Evolutionary conservation across 1,140 invertebrate species (phyloP), one percentile per base, ranked within the genome.

Genomic region (Leptinotarsa lineolata): DNA sequence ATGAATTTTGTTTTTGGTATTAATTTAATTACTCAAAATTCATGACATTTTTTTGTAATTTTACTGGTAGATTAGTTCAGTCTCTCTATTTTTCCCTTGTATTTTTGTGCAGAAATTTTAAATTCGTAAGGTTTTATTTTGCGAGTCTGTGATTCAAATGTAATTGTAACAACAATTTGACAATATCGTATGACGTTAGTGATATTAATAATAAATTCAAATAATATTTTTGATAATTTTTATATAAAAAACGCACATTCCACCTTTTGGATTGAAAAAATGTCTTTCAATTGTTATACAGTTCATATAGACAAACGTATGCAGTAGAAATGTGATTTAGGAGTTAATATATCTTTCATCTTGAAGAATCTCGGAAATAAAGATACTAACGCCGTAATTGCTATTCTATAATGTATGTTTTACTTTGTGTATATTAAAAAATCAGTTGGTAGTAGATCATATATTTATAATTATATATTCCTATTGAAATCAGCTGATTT

Each of bases 401-500:
- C 61, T 63, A 13, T 63, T 63, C 61, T 63, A 15, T 16, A 24
- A 54, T 24, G 6, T 61, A 72, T 45, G 61, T 72, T 74, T 46
- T 46, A 72, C 13, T 66, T 66, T 71, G 69, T 71, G 69, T 71
- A 75, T 68, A 69, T 72, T 66, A n/a, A 46, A 54, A 76, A 74
- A 60, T 65, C 68, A 76, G 74, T 72, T 73, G 61, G 54, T 65
- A 54, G 30, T 24, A 54, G 45, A 30, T 54, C 48, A 18, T 73
- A 54, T 76, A 65, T 72, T 73, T 74, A 70, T 67, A 72, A 72
- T 76, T 64, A 67, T 68, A 72, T 71, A 39, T 46, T 74, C 45
- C 61, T 59, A 69, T 61, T 73, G 16, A 44, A 66, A 68, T 79
- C 74, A 74, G 65, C 72, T 77, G 77, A 70, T 79, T 79, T 78